Base-by-base conservation (phyloP, 2,797 vertebrate genomes). In the Urophycis tenuis region DNA sequence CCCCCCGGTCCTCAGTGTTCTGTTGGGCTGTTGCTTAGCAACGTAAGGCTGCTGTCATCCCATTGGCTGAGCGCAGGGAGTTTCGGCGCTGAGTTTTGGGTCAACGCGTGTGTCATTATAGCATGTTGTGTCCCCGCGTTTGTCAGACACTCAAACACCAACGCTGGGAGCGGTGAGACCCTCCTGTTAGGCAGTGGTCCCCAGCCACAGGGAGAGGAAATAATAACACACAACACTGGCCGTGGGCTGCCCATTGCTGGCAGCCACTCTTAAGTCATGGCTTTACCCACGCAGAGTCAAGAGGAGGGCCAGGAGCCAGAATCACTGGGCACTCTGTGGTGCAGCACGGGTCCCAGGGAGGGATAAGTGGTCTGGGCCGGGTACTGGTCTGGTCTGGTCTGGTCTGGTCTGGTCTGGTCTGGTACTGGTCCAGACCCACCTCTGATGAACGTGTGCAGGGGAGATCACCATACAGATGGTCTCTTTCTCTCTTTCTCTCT, bases 1-100 rank as follows among this genome's bases (percentile, higher is more conserved):
- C n/a, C n/a, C n/a, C n/a, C n/a, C n/a, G n/a, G n/a, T 60, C 41
- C 77, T 36, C 14, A 74, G 82, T 78, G 74, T 81, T 82, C 75
- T 75, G 53, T 78, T 84, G 77, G 82, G 80, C 86, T 83, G 92
- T 93, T 91, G 91, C 92, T 74, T 91, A 89, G 93, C 90, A 92
- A 93, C 92, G 75, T 77, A 86, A 79, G 81, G 79, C 83, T 74
- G 86, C 83, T 73, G 19, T 3, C 49, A n/a, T n/a, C 81, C 84
- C 88, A 88, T 78, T 82, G 88, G 88, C 80, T 77, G 76, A 71
- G 85, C 72, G 81, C 78, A 77, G 83, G 75, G 81, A 82, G 83
- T n/a, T n/a, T n/a, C 85, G 88, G 88, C 90, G 85, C 80, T 81
- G 88, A 83, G 79, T 89, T 90, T 92, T 89, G 88, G 91, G 91